phyloP scores from a whole-genome alignment of 1,140 invertebrate genomes.

The Aphelenchoides fujianensis region DNA sequence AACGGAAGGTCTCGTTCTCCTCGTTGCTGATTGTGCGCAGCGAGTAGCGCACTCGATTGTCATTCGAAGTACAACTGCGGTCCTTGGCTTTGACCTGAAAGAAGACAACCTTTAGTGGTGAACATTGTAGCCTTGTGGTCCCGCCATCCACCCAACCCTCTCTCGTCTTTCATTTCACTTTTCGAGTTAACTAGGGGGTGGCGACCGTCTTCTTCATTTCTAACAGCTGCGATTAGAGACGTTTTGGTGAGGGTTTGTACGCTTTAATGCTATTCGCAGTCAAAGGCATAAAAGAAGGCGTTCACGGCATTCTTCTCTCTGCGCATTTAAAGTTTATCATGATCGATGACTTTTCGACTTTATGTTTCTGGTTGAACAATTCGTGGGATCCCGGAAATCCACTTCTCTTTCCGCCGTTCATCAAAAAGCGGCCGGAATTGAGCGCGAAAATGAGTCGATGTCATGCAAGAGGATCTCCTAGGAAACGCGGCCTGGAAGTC shows the following conservation, averaged over 20 bases:
- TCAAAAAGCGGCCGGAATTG: background rate
- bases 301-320: no score
- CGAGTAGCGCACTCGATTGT: constrained; percentile 4
- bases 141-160: background rate
- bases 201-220: no score
- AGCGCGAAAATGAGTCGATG: background rate
- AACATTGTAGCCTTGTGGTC: constrained; percentile 11
- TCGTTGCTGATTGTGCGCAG: background rate
- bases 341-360: no score
- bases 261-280: no score
- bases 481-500: background rate
- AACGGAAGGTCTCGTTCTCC: constrained; percentile 5
- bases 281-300: no score
- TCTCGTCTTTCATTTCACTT: background rate
- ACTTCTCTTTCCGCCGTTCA: background rate
- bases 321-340: no score
- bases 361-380: no score
- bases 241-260: no score
- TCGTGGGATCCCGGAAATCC: no score
- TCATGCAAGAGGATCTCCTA: background rate
- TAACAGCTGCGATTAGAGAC: no score
- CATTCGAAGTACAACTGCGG: constrained; percentile 19
- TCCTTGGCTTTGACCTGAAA: constrained; percentile 37
- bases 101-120: constrained; percentile 3
- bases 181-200: background rate